A percentile compares a stretch with the other conserved stretches of the same genome.
These are phyloP conservation scores for Cantharis lateralis DNA, from an alignment of 2,888 invertebrate species.

Conservation along the genomic window DNA sequence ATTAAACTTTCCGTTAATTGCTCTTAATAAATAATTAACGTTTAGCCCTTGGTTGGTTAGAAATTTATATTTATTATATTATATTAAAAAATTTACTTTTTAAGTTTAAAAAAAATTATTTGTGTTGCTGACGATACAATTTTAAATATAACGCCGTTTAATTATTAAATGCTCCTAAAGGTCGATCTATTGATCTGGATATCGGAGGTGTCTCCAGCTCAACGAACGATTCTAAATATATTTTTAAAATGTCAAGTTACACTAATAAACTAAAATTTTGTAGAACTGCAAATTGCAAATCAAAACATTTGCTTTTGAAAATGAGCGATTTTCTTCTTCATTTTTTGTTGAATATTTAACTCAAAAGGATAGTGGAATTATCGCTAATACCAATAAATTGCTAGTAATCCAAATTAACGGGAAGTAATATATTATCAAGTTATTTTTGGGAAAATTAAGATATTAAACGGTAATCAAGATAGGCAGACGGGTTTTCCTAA, in stretches of 20 bases:
- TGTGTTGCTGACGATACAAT: neutral
- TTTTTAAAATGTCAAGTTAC: neutral
- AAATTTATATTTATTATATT: neutral
- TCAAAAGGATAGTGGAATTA: neutral
- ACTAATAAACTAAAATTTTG: neutral
- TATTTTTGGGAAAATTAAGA: neutral
- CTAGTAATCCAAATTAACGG: neutral
- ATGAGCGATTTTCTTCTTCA: neutral
- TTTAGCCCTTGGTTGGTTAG: neutral
- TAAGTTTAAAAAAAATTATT: neutral
- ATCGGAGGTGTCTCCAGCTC: neutral
- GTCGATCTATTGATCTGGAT: neutral
- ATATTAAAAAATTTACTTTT: too few species aligned
- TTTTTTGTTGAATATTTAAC: neutral
- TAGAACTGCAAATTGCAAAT: neutral
- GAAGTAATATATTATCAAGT: neutral
- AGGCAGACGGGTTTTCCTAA: neutral
- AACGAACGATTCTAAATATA: neutral
- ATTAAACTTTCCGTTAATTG: neutral
- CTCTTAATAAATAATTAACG: neutral
- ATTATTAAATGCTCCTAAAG: neutral
- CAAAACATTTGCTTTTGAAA: too few species aligned
- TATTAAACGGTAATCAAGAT: neutral
- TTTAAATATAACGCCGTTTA: neutral
- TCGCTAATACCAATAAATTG: neutral